A percentile compares a stretch with the other conserved stretches of the same genome.
These are phyloP conservation scores for Macquaria australasica DNA, from an alignment of 2,113 vertebrate species.

Conservation along the genomic window DNA sequence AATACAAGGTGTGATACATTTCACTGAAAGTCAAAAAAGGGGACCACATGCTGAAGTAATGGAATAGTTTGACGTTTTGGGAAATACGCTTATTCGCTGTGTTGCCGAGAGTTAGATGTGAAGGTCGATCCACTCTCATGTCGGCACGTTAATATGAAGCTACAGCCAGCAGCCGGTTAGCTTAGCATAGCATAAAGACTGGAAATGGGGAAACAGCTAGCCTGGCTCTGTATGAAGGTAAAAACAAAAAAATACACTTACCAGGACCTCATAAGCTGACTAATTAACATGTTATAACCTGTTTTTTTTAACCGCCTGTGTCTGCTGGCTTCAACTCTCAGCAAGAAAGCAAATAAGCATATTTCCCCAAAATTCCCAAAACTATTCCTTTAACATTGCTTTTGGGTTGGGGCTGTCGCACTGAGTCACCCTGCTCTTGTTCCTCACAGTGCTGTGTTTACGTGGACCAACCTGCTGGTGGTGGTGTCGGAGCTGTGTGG, in stretches of 20 bases:
- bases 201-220: background rate
- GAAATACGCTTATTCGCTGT: background rate
- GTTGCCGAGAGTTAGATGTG: background rate
- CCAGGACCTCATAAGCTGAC: background rate
- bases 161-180: background rate
- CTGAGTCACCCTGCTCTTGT: background rate
- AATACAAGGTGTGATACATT: no score
- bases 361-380: no score
- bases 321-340: no score
- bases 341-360: no score
- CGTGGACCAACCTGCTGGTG: constrained; percentile 98
- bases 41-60: background rate
- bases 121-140: background rate
- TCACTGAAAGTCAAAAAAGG: background rate
- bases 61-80: no score
- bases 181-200: background rate
- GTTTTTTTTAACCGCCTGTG: background rate
- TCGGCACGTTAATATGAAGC: background rate
- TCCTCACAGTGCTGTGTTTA: constrained; percentile 93
- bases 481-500: constrained; percentile 97
- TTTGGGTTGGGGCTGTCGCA: background rate
- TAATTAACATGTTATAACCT: background rate
- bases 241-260: background rate
- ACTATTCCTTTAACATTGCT: background rate
- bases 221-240: background rate